Conservation (phyloP, 2,888 invertebrate genomes). For the Tetragonisca angustula region DNA sequence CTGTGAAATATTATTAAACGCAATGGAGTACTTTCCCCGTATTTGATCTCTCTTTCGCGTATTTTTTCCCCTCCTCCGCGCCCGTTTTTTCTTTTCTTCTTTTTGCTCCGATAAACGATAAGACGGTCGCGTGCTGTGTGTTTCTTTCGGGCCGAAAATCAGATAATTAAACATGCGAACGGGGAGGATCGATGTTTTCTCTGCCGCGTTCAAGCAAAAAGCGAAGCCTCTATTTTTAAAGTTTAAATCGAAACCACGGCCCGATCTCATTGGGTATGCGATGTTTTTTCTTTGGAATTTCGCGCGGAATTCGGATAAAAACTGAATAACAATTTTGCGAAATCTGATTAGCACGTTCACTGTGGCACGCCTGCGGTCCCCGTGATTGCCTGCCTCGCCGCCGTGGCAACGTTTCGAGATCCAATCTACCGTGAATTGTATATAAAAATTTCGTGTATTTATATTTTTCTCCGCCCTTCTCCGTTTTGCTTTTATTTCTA, state of each 20-base stretch:
- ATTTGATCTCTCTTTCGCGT: neutral
- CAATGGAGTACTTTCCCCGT: neutral
- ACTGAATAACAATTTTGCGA: conserved; percentile 56
- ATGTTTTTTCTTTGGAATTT: conserved; percentile 30
- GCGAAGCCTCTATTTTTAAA: conserved; percentile 14
- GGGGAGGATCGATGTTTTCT: conserved; percentile 14
- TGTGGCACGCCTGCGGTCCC: conserved; percentile 19
- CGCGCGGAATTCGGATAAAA: conserved; percentile 31
- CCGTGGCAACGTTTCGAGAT: conserved; percentile 41
- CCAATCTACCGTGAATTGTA: conserved; percentile 48
- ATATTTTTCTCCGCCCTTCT: neutral
- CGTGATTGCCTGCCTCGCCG: conserved; percentile 43
- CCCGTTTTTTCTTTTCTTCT: neutral
- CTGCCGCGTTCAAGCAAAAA: conserved; percentile 14
- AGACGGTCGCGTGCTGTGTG: neutral
- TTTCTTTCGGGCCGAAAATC: conserved; percentile 21
- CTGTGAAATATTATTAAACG: neutral
- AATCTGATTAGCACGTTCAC: conserved; percentile 54
- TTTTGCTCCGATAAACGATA: neutral
- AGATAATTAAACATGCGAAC: conserved; percentile 30
- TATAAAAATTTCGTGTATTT: conserved; percentile 31
- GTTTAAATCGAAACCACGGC: conserved; percentile 41
- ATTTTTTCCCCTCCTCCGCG: too few relatives aligned
- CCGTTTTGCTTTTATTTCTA: neutral
- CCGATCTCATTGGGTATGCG: conserved; percentile 28